Base-by-base conservation (phyloP, 2,888 invertebrate genomes). In the Amphipoea lucens region DNA sequence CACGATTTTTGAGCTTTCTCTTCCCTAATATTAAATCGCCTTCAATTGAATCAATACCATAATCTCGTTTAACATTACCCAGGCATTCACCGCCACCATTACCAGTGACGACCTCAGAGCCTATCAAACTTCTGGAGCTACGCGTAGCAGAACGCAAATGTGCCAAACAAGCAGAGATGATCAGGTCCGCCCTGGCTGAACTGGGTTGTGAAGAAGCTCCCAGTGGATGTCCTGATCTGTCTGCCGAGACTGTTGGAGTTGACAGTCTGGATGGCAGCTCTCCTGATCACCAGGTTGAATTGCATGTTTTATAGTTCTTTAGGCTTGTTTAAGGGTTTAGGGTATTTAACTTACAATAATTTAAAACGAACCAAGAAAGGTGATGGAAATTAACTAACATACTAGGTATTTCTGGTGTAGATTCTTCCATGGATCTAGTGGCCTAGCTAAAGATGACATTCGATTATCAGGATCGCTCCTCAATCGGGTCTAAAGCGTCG, bases 151-250 rank as follows among this genome's bases (percentile, higher is more conserved):
- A 99, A 93, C 97, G 98, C 83, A 98, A 98, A 93, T 98, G 98
- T 94, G 97, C 98, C 81, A 98, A 98, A 90, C 98, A 99, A 92
- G 98, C 98, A 6, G 98, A 99, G 92, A 97, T 99, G 94, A 98
- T 99, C 87, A 98, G 98, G 90, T 97, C 98, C 69, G 98, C 99
- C n/a, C 95, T 99, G 81, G 98, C 98, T 81, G 98, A 99, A 94
- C 97, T 99, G 51, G 98, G 99, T 78, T 98, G 98, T 93, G 98
- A 99, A 94, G 98, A 99, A 95, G 97, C 98, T 80, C 99, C 99
- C 29, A 98, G 98, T 12, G 99, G 98, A 74, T 98, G 98, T 93
- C 97, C 97, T 20, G 98, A 98, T 95, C 96, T 98, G n/a, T 98
- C 98, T 92, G 97, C 97, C 17, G 98, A 98, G 95, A 97, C 98